A percentile compares a stretch with the other conserved stretches of the same genome.
Evolutionary conservation across 1,140 invertebrate species (phyloP).

Genomic region (Drosophila parvula): DNA sequence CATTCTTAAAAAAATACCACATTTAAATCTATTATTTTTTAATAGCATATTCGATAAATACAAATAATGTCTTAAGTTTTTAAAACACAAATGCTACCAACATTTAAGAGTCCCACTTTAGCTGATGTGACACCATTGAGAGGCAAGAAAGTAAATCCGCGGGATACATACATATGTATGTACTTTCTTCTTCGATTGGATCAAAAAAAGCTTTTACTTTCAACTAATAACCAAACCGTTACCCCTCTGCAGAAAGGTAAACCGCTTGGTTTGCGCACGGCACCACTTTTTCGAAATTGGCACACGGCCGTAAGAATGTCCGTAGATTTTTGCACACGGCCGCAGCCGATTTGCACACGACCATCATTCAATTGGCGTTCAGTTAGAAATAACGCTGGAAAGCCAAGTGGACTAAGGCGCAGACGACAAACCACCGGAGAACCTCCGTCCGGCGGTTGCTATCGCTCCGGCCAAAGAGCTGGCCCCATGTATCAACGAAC

Average conservation of each 20-base stretch:
- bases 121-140: no score
- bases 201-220: conserved; percentile 32
- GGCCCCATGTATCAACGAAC: conserved; percentile 14
- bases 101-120: no score
- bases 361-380: conserved; percentile 30
- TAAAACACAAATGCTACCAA: no score
- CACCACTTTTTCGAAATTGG: conserved; percentile 63
- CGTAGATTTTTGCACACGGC: conserved; percentile 74
- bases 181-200: not conserved
- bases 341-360: conserved; percentile 60
- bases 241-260: conserved; percentile 55
- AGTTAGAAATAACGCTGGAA: conserved; percentile 73
- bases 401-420: conserved; percentile 68
- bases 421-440: conserved; percentile 37
- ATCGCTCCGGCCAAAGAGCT: conserved; percentile 37
- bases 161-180: not conserved
- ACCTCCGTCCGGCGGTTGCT: conserved; percentile 57
- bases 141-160: not conserved
- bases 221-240: conserved; percentile 57
- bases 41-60: no score
- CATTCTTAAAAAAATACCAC: no score
- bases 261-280: conserved; percentile 52
- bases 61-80: no score
- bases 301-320: conserved; percentile 63
- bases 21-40: no score